Evolutionary conservation across 2,797 vertebrate species (phyloP), one percentile per base, ranked within the genome.

Genomic region (Siniperca obscura): DNA sequence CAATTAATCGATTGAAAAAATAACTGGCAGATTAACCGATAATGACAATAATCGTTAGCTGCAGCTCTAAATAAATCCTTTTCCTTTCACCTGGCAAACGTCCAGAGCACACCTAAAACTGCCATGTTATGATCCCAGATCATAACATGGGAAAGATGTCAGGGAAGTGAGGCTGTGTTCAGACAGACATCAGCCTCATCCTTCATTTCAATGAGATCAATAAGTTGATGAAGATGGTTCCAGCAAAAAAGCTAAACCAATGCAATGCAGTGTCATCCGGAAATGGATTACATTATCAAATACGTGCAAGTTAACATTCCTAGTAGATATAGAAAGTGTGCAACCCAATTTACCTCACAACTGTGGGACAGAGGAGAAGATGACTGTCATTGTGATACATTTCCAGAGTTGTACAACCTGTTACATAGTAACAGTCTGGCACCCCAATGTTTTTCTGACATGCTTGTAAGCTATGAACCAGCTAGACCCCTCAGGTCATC

Each of bases 381-480:
- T 22, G 22, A 27, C 13, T n/a, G 12, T 66, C 61, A 67, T 16
- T 4, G 1, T 68, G 36, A 55, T 10, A 22, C 13, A 52, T 69
- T 60, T 74, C 27, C 46, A 64, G 38, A 70, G 25, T 50, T 75
- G 34, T 34, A 21, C 52, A 78, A 74, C 56, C 80, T 46, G 30
- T 30, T 30, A 30, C 30, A 30, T 30, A 30, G 30, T 30, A 30
- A 30, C 30, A 30, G 36, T 38, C 6, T 38, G 36, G 36, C 5
- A 38, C 36, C 36, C 8, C 36, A 38, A 38, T 38, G 8, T 38
- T 8, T 38, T 8, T 38, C 36, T 38, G 36, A 38, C 36, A 38
- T 38, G 36, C 6, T 38, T 38, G 36, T 38, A 8, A 38, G 36
- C 36, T 38, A 38, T 38, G 36, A 38, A 38, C 36, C 36, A 38